A percentile compares a stretch with the other conserved stretches of the same genome.
phyloP scores from a whole-genome alignment of 1,140 invertebrate species.

The Oryzaephilus surinamensis region DNA sequence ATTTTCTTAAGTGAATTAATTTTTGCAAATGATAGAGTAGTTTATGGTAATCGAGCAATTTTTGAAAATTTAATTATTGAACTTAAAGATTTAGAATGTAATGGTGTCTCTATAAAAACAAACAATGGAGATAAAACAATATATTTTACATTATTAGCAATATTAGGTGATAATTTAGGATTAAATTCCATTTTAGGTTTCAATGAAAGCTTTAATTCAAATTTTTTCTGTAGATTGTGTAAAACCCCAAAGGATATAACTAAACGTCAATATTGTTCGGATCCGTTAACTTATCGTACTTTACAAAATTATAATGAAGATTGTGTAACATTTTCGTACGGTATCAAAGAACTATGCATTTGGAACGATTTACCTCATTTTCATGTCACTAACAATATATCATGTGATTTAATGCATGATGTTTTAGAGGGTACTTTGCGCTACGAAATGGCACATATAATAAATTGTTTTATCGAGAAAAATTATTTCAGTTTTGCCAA shows the following conservation, averaged over 20 bases:
- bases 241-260: slow-evolving; percentile 12
- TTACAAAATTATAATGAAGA: slow-evolving; percentile 10
- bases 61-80: slow-evolving; percentile 26
- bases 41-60: slow-evolving; percentile 20
- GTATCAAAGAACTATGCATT: slow-evolving; percentile 27
- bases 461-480: slow-evolving; percentile 26
- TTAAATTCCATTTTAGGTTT: slow-evolving; percentile 27
- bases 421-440: slow-evolving; percentile 15
- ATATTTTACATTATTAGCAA: slow-evolving; percentile 22
- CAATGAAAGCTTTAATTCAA: slow-evolving; percentile 23
- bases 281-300: slow-evolving; percentile 2
- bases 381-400: slow-evolving; percentile 32
- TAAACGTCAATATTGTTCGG: slow-evolving; percentile 11
- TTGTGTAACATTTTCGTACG: background rate
- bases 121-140: slow-evolving; percentile 8
- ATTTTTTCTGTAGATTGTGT: slow-evolving; percentile 28
- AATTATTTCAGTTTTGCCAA: slow-evolving; percentile 26
- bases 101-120: slow-evolving; percentile 20
- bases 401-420: slow-evolving; percentile 31
- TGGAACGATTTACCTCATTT: slow-evolving; percentile 29
- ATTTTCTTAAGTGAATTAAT: slow-evolving; percentile 27
- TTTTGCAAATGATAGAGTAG: slow-evolving; percentile 24
- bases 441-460: slow-evolving; percentile 28
- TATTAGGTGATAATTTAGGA: slow-evolving; percentile 29
- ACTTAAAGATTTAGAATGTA: slow-evolving; percentile 20